Conservation (phyloP, 2,113 vertebrate species). For the Indicator maculatus region DNA sequence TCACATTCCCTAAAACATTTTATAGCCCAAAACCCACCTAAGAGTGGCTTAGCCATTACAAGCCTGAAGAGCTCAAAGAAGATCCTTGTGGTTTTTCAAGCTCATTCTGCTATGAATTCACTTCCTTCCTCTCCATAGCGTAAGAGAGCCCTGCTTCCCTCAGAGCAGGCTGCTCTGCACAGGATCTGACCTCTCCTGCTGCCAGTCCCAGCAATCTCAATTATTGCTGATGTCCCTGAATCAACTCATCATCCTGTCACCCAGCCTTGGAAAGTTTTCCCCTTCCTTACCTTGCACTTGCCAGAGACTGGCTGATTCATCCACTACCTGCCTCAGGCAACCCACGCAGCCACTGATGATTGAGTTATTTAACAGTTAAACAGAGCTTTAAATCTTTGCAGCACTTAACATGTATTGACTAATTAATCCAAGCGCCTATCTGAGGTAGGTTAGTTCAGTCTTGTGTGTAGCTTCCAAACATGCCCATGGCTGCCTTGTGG, state of each 20-base stretch:
- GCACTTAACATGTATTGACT: slow-evolving; percentile 55
- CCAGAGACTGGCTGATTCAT: slow-evolving; percentile 39
- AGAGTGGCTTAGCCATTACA: background rate
- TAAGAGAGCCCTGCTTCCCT: background rate
- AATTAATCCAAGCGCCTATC: slow-evolving; percentile 51
- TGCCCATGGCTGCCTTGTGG: background rate
- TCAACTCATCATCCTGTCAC: background rate
- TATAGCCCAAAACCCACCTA: background rate
- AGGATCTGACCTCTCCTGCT: background rate
- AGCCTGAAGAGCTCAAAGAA: background rate
- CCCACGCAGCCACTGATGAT: slow-evolving; percentile 53
- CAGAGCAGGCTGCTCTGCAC: background rate
- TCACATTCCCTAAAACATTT: background rate
- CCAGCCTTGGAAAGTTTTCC: slow-evolving; percentile 27
- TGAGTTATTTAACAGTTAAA: slow-evolving; percentile 54
- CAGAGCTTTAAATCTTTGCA: slow-evolving; percentile 51
- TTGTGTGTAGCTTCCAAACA: slow-evolving; percentile 33
- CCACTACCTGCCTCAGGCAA: slow-evolving; percentile 16
- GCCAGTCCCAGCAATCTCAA: background rate
- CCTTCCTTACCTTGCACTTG: slow-evolving; percentile 5
- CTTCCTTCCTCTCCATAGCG: background rate
- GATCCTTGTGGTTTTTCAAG: background rate
- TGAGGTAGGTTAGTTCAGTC: slow-evolving; percentile 60
- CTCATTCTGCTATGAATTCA: background rate
- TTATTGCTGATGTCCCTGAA: background rate